Evolutionary conservation across 2,797 vertebrate genomes (phyloP), one percentile per base, ranked within the genome.

Genomic region (Halcyon badia): DNA sequence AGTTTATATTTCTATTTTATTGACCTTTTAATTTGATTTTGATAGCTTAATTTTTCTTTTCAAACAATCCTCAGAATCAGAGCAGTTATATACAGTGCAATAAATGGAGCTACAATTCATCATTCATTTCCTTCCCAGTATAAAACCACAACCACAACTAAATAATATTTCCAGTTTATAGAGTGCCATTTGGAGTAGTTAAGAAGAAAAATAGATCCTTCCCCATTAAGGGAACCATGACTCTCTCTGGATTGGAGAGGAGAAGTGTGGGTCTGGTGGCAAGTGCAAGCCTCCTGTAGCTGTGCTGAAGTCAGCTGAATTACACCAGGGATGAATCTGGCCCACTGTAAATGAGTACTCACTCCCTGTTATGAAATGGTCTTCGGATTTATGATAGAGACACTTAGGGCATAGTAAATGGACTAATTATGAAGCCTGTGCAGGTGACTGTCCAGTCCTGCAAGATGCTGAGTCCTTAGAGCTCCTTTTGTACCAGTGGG

Each of bases 1-100:
- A n/a, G 46, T 87, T 95, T 94, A 70, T 95, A 82, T 90, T 94
- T 86, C 89, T 92, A 48, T 78, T 92, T 97, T 95, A 95, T 83
- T 90, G 76, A 82, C 73, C 85, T 95, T 96, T 94, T 97, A 94
- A 96, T 96, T 97, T n/a, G n/a, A 85, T 90, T 90, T 86, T 81
- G 79, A 96, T 94, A 68, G 87, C 76, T 94, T 86, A 76, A 89
- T 95, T 94, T 96, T 90, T 94, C 85, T 81, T 95, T 52, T 76
- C 62, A 52, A 91, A 95, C 83, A 88, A 73, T 73, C 83, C 80
- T 95, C 42, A 48, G 70, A 82, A 65, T 82, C 66, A 6, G 31
- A 90, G 70, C 51, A 68, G 77, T 68, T 95, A 82, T 79, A 77
- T 30, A 75, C 2, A 6, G 60, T 49, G 91, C 62, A 94, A 89